A percentile compares a stretch with the other conserved stretches of the same genome.
Conservation (phyloP, 2,113 vertebrate genomes). For the Parotia lawesii region DNA sequence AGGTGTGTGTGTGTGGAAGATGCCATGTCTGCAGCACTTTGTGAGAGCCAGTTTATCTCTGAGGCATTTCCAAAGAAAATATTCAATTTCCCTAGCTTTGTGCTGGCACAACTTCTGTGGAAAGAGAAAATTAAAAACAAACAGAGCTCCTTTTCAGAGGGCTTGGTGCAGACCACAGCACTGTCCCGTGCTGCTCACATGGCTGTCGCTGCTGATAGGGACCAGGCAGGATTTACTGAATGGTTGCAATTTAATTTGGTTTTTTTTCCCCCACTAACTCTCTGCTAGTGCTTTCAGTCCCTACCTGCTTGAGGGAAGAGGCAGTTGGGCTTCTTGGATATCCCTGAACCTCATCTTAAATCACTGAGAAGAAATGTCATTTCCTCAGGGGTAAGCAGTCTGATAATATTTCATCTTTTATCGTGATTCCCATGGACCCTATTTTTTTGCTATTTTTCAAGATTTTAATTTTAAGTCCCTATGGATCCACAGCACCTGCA, state of each 20-base stretch:
- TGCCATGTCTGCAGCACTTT: background rate
- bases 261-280: background rate
- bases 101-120: slow-evolving; percentile 25
- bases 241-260: background rate
- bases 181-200: background rate
- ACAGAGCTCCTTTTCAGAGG: slow-evolving; percentile 17
- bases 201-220: background rate
- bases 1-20: background rate
- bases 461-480: background rate
- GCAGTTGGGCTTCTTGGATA: background rate
- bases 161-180: background rate
- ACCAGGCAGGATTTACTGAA: background rate
- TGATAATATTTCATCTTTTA: background rate
- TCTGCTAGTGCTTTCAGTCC: background rate
- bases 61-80: slow-evolving; percentile 41
- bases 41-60: slow-evolving; percentile 4
- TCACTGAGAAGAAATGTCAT: background rate
- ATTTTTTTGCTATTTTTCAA: background rate
- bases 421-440: background rate
- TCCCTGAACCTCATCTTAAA: background rate
- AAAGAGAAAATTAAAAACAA: slow-evolving; percentile 32
- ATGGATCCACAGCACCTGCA: background rate
- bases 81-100: slow-evolving; percentile 3
- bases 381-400: background rate
- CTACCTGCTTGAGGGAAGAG: background rate